phyloP scores from a whole-genome alignment of 2,113 vertebrate genomes.

The Trichechus manatus region DNA sequence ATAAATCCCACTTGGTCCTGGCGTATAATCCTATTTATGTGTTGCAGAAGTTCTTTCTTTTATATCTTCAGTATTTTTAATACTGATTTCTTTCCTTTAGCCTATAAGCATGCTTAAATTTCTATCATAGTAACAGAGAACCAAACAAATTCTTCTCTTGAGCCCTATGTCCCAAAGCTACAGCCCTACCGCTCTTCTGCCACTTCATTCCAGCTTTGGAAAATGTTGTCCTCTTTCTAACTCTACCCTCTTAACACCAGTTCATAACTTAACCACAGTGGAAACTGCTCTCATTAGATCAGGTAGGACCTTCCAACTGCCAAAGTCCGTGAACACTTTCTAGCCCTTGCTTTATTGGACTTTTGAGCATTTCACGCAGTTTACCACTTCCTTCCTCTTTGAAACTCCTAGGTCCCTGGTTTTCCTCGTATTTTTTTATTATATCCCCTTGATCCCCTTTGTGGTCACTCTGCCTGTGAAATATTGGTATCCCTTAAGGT shows the following conservation, averaged over 20 bases:
- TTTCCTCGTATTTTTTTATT: conserved; percentile 47
- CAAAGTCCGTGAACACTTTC: neutral
- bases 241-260: neutral
- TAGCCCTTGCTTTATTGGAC: neutral
- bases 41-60: neutral
- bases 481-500: neutral
- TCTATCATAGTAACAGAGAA: conserved; percentile 29
- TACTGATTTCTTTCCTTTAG: neutral
- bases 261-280: neutral
- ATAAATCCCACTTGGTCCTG: neutral
- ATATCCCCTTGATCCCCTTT: neutral
- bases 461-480: neutral
- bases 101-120: neutral
- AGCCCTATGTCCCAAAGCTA: neutral
- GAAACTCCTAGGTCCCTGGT: conserved; percentile 31
- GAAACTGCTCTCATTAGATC: conserved; percentile 48
- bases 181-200: neutral
- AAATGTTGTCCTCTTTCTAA: conserved; percentile 7
- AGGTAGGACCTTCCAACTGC: conserved; percentile 31
- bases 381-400: conserved; percentile 63
- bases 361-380: neutral
- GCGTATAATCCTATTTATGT: neutral
- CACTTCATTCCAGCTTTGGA: neutral
- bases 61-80: neutral
- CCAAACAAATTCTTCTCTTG: neutral